Conservation (phyloP, 2,888 invertebrate genomes). For the Ctena decussata region DNA sequence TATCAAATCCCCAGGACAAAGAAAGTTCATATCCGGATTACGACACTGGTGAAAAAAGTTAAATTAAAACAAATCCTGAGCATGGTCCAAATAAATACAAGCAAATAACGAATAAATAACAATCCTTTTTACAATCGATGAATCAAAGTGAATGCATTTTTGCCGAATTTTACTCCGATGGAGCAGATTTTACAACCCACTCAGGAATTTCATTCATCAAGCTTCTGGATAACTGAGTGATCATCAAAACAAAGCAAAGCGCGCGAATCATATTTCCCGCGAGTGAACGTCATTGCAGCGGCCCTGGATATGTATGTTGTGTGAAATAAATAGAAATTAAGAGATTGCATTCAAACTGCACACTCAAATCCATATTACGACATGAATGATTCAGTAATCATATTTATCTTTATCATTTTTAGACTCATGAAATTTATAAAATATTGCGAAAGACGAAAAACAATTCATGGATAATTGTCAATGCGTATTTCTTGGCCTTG, state of each 20-base stretch:
- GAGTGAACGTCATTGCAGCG: conserved; percentile 73
- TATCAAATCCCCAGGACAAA: conserved; percentile 53
- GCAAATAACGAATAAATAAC: conserved; percentile 31
- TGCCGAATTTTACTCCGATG: conserved; percentile 42
- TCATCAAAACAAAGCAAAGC: conserved; percentile 82
- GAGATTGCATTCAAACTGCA: too few species aligned
- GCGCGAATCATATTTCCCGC: conserved; percentile 86
- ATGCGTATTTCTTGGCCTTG: neutral
- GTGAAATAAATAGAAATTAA: too few species aligned
- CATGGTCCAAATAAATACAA: conserved; percentile 48
- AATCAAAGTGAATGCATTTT: conserved; percentile 10
- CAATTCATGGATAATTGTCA: too few species aligned
- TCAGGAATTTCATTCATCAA: conserved; percentile 33
- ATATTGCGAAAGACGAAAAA: too few species aligned
- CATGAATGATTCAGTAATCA: too few species aligned
- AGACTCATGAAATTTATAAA: too few species aligned
- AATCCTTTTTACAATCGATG: conserved; percentile 33
- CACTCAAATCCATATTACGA: too few species aligned
- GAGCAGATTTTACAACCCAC: conserved; percentile 46
- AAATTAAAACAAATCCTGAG: conserved; percentile 40
- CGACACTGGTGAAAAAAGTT: conserved; percentile 61
- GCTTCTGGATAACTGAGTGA: neutral
- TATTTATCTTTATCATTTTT: too few species aligned
- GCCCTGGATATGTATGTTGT: conserved; percentile 23
- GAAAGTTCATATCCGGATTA: conserved; percentile 52